phyloP scores from a whole-genome alignment of 2,888 invertebrate genomes.

The Gymnocheta viridis region DNA sequence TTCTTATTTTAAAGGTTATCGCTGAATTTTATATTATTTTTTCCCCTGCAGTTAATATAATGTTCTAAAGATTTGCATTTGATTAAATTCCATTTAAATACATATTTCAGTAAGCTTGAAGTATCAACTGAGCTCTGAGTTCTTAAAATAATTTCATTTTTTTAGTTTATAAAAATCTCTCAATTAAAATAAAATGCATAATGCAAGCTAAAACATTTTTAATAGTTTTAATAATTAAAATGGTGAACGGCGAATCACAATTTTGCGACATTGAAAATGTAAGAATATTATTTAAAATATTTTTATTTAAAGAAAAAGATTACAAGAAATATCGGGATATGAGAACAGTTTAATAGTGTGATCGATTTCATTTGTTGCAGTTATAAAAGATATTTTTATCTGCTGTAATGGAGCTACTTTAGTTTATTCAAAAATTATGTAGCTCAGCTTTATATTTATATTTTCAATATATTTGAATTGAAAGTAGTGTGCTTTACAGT shows the following conservation, averaged over 20 bases:
- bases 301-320: no score
- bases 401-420: no score
- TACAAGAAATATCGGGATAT: no score
- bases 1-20: neutral
- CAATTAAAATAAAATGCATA: neutral
- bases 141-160: neutral
- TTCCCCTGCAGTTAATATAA: neutral
- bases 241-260: neutral
- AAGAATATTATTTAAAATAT: conserved; percentile 1
- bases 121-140: neutral
- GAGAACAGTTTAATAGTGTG: no score
- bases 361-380: no score
- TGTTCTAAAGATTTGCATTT: conserved; percentile 17
- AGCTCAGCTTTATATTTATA: no score
- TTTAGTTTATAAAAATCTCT: conserved; percentile 11
- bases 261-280: conserved; percentile 39
- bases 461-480: no score
- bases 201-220: conserved; percentile 17
- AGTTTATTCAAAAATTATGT: no score
- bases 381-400: no score
- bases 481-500: no score
- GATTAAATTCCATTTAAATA: conserved; percentile 4
- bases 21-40: neutral
- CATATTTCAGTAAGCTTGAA: conserved; percentile 4
- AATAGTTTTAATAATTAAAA: neutral